Conservation (phyloP, 2,797 vertebrate genomes). For the Streptopelia turtur region DNA sequence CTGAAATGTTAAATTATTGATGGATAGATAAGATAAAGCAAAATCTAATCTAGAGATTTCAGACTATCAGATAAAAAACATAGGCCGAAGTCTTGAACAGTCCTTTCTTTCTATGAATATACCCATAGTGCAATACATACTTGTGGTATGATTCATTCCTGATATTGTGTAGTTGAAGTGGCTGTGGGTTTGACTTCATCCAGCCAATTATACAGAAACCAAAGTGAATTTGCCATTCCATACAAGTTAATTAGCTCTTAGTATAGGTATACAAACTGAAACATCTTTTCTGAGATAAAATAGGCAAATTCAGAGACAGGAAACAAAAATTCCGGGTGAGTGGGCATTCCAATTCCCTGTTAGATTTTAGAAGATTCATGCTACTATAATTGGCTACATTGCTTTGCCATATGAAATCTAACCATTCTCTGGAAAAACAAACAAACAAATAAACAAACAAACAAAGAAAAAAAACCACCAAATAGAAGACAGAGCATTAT, state of each 20-base stretch:
- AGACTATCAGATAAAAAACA: not conserved
- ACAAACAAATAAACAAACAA: not conserved
- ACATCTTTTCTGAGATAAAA: not conserved
- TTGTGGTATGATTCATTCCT: not conserved
- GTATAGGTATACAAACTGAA: not conserved
- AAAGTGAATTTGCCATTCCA: not conserved
- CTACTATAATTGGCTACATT: not conserved
- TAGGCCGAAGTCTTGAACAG: not conserved
- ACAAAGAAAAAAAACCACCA: not conserved
- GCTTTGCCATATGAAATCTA: not conserved
- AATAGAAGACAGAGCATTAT: not conserved
- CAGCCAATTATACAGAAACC: not conserved
- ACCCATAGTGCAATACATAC: not conserved
- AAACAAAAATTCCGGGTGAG: not conserved
- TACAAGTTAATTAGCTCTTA: not conserved
- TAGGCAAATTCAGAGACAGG: not conserved
- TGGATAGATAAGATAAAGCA: not conserved
- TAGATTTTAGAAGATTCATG: not conserved
- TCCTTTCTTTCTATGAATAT: not conserved
- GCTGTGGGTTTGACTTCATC: not conserved
- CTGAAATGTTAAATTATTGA: not conserved
- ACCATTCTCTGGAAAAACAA: not conserved
- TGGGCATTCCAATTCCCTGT: fast-evolving
- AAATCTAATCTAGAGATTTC: not conserved
- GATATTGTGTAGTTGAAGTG: not conserved